A percentile compares a stretch with the other conserved stretches of the same genome.
Conservation (phyloP, 2,797 vertebrate species). For the Brachymystax lenok region DNA sequence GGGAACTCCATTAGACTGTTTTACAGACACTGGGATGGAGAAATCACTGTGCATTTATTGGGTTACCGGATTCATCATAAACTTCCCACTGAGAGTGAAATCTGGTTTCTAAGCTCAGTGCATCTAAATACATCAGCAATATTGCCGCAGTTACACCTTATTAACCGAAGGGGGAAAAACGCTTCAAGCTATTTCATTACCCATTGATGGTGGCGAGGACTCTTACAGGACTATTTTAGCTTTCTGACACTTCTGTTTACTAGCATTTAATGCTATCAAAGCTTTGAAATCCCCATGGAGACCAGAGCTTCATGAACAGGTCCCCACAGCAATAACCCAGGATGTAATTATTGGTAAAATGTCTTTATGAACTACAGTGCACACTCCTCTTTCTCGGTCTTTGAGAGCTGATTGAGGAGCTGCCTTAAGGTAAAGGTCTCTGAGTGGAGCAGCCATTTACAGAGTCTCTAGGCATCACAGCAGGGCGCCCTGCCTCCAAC, state of each 20-base stretch:
- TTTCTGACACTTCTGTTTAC: background rate
- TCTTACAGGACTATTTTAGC: constrained; percentile 37
- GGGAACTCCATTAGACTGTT: constrained; percentile 11
- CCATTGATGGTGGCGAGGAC: constrained; percentile 34
- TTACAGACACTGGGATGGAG: constrained; percentile 17
- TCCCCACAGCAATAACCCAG: constrained; percentile 52
- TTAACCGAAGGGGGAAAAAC: constrained; percentile 38
- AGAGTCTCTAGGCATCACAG: constrained; percentile 50
- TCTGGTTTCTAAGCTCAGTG: background rate
- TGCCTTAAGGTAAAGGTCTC: constrained; percentile 51
- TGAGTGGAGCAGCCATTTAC: constrained; percentile 42
- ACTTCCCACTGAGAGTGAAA: constrained; percentile 28
- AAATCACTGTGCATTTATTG: constrained; percentile 28
- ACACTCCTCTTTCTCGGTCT: constrained; percentile 46
- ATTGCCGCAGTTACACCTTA: constrained; percentile 32
- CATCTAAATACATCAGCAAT: constrained; percentile 16
- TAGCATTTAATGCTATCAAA: background rate
- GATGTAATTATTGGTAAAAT: constrained; percentile 50
- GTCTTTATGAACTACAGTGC: constrained; percentile 59
- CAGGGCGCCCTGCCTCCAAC: constrained; percentile 25
- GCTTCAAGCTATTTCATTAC: constrained; percentile 35
- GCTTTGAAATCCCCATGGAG: background rate
- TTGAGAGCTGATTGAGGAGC: constrained; percentile 37
- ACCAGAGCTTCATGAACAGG: constrained; percentile 18
- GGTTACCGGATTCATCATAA: constrained; percentile 22